Base-by-base conservation (phyloP, 2,113 vertebrate species). In the Fulmarus glacialis region DNA sequence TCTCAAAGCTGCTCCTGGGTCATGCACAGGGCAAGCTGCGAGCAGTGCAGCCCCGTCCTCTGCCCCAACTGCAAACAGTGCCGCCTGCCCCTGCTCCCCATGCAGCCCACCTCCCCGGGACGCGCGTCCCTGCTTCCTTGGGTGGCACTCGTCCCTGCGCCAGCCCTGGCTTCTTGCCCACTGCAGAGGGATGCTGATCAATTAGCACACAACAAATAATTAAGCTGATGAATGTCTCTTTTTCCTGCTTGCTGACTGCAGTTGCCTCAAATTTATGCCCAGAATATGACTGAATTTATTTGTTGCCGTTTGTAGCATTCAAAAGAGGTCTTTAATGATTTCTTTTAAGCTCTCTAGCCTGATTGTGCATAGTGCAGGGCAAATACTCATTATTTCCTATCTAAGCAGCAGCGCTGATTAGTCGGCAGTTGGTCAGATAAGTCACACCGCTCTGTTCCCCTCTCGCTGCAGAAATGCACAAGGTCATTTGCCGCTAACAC, bases 331-430 rank as follows among this genome's bases (percentile, higher is more conserved):
- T 91, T 93, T 96, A 96, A 95, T 86, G 95, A 96, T 95, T 96
- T 96, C 93, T 97, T 96, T 91, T 94, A 94, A 96, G 94, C 95
- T 95, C 81, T 87, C 89, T 32, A 84, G 87, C 55, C 59, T 84
- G 90, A 94, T 22, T 79, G 96, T 66, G 87, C 96, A 3, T 42
- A 90, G 87, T 3, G 17, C 74, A 77, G 81, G 67, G 95, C 94
- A 96, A 96, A 94, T 78, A 93, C 84, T 96, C 91, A 91, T 94
- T 96, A 96, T 82, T 94, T 82, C 89, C 95, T 96, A 95, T 93
- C 92, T 94, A 66, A 90, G 90, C 83, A 94, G 93, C 84, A 55
- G 81, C 0, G 5, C 86, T 96, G 95, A 95, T 97, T 93, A 95
- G 86, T 62, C 4, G 8, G 95, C 3, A 16, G 82, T 78, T 50